Percentiles rank a stretch among this genome's conserved stretches.
phyloP scores from a whole-genome alignment of 2,113 vertebrate species.

The Ophthalmolycus amberensis region DNA sequence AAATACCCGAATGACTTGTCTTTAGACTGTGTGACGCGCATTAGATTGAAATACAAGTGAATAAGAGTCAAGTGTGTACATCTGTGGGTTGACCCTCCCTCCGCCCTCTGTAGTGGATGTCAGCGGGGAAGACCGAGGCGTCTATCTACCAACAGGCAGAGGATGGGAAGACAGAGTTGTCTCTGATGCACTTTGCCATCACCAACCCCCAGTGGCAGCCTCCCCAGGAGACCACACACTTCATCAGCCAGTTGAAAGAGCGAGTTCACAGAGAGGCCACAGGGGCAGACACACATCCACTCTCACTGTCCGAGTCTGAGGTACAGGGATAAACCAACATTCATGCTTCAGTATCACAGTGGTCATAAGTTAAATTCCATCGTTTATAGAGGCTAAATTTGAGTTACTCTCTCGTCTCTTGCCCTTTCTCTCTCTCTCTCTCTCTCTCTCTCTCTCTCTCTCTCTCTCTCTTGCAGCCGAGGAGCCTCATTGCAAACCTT shows the following conservation, averaged over 20 bases:
- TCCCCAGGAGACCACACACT: constrained; percentile 93
- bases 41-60: neutral
- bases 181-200: constrained; percentile 99
- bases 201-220: constrained; percentile 99
- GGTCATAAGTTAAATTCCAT: neutral
- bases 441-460: constrained; percentile 1
- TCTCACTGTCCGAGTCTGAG: constrained; percentile 92
- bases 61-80: neutral
- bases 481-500: constrained; percentile 94
- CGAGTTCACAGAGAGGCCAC: constrained; percentile 92
- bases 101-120: constrained; percentile 89
- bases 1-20: neutral
- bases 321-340: constrained; percentile 66
- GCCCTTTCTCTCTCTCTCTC: neutral
- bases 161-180: constrained; percentile 96
- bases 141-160: constrained; percentile 99
- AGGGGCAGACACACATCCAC: constrained; percentile 84
- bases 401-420: neutral
- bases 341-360: constrained; percentile 5
- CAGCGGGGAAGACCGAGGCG: constrained; percentile 94
- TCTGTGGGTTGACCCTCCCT: constrained; percentile 1
- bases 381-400: neutral
- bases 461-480: constrained; percentile 83
- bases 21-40: neutral
- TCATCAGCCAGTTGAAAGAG: constrained; percentile 96